A percentile compares a stretch with the other conserved stretches of the same genome.
Evolutionary conservation across 2,113 vertebrate species (phyloP).

Genomic region (Eublepharis macularius): DNA sequence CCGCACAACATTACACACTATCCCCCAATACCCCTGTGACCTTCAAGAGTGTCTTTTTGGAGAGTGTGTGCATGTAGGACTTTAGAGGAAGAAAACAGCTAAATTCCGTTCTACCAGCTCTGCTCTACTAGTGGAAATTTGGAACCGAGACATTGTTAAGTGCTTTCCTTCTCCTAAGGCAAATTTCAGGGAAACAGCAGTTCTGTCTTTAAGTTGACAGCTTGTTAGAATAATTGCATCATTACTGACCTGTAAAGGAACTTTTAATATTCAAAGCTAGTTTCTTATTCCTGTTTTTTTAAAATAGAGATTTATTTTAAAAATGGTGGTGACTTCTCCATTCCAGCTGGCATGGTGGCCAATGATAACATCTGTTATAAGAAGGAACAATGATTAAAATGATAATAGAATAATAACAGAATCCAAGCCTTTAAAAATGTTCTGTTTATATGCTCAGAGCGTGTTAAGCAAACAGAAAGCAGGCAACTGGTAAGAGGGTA

Average conservation of each 20-base stretch:
- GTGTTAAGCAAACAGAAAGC: neutral
- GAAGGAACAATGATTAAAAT: neutral
- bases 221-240: neutral
- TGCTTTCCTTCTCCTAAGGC: neutral
- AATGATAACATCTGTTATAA: neutral
- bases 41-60: too few species aligned
- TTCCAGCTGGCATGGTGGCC: neutral
- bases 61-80: too few species aligned
- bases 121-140: too few species aligned
- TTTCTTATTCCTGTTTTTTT: neutral
- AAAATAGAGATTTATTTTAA: neutral
- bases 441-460: neutral
- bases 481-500: too few species aligned
- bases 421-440: neutral
- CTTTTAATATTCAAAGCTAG: slow-evolving; percentile 19
- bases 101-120: too few species aligned
- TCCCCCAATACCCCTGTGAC: too few species aligned
- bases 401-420: neutral
- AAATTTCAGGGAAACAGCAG: neutral
- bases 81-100: too few species aligned
- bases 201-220: neutral
- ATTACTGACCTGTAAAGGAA: slow-evolving; percentile 2
- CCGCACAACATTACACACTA: too few species aligned
- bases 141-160: neutral
- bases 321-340: neutral